Evolutionary conservation across 1,140 invertebrate genomes (phyloP), one percentile per base, ranked within the genome.

Genomic region (Drosophila parvula): DNA sequence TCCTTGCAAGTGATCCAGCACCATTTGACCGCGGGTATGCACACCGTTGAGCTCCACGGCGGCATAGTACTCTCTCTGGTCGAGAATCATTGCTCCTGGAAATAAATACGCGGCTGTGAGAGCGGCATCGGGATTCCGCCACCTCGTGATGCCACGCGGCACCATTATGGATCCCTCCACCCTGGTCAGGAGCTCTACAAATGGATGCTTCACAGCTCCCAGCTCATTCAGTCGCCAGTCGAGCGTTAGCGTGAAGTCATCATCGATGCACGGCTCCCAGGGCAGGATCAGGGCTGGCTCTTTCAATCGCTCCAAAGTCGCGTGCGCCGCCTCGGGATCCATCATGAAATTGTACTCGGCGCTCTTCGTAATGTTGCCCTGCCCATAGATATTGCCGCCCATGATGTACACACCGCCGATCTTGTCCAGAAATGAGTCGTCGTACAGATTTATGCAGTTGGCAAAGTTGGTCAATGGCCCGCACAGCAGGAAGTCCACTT

Each of bases 321-420:
- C 94, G 78, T 94, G 93, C 0, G 95, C 96, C 41, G 96, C 95
- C 93, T 97, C 96, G 2, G 96, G 96, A 92, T 97, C 96, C 44
- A 90, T 88, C 67, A 93, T 93, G 91, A 97, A 97, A 92, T 97
- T 97, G 80, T 96, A 97, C 92, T 97, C 96, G 4, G 95, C 95
- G 62, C 94, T 93, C 16, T 93, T 81, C 34, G 94, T 94, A 8
- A 93, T 90, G 84, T 96, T 96, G 8, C 96, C 96, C 71, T 94
- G 91, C 14, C 94, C 95, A 53, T 92, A 93, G 60, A 93, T 92
- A 92, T 96, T 97, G 78, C 96, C 96, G 41, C 96, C 96, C 95
- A 97, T 96, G 3, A 96, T 93, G 58, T 93, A 94, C 48, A 96
- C 92, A 51, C 94, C 93, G 68, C 95, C 94, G 2, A 96, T 90